Conservation (phyloP, 1,140 invertebrate genomes). For the Aphaenogaster rudis region DNA sequence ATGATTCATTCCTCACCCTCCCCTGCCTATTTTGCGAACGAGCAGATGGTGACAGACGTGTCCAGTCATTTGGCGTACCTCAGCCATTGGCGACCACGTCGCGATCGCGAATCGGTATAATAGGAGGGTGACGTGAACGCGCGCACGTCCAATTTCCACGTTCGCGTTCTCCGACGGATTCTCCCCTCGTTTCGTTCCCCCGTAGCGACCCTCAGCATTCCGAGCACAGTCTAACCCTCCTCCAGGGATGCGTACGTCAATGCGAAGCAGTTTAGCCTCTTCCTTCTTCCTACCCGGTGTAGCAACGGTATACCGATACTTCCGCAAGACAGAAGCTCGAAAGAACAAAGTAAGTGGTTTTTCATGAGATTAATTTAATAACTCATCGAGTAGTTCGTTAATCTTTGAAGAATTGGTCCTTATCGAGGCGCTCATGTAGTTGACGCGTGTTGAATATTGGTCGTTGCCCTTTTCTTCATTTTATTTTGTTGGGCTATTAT, state of each 20-base stretch:
- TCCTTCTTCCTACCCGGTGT: background rate
- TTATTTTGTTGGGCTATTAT: background rate
- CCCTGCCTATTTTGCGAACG: slow-evolving; percentile 20
- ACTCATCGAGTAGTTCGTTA: background rate
- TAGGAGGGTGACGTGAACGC: background rate
- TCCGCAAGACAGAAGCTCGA: background rate
- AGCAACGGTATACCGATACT: background rate
- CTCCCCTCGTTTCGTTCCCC: slow-evolving; percentile 66
- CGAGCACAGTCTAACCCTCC: slow-evolving; percentile 5
- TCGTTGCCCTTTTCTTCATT: background rate
- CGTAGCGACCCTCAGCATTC: slow-evolving; percentile 31
- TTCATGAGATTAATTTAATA: background rate
- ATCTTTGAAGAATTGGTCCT: background rate
- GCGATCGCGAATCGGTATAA: slow-evolving; percentile 53
- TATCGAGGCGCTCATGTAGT: background rate
- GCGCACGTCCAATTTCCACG: slow-evolving; percentile 58
- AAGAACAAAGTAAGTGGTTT: background rate
- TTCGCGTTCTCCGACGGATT: slow-evolving; percentile 65
- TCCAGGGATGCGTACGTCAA: slow-evolving; percentile 33
- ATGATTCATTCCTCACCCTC: slow-evolving; percentile 41
- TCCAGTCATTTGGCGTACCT: slow-evolving; percentile 25
- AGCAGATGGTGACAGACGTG: slow-evolving; percentile 56
- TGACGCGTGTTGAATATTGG: background rate
- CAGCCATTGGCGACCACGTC: background rate
- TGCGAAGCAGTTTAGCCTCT: slow-evolving; percentile 16